A percentile compares a stretch with the other conserved stretches of the same genome.
Conservation (phyloP, 2,797 vertebrate species). For the Gastrophryne carolinensis region DNA sequence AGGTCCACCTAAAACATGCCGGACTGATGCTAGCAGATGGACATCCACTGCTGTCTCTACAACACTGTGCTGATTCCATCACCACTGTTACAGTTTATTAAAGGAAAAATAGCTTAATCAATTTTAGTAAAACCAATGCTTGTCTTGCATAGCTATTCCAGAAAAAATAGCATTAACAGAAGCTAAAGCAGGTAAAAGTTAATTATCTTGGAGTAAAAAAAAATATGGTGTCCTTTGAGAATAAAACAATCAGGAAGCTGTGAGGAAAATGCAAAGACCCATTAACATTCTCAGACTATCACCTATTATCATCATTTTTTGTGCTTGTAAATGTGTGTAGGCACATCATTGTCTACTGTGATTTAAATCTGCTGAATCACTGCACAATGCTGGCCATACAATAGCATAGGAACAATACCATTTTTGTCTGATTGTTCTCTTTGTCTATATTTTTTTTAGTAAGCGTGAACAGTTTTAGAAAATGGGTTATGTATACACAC, state of each 20-base stretch:
- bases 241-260: slow-evolving; percentile 16
- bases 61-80: no score
- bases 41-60: no score
- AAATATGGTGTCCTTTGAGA: slow-evolving; percentile 5
- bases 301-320: slow-evolving; percentile 6
- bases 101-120: no score
- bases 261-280: neutral
- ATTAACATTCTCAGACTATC: neutral
- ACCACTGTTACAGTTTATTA: no score
- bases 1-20: no score
- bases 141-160: no score
- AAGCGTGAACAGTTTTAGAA: neutral
- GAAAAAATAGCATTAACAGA: neutral
- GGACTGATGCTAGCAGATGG: no score
- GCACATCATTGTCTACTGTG: slow-evolving; percentile 15
- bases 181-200: slow-evolving; percentile 15
- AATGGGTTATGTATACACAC: neutral
- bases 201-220: slow-evolving; percentile 6
- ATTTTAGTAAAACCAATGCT: no score
- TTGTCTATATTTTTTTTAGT: neutral
- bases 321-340: neutral
- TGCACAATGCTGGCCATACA: neutral
- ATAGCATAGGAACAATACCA: neutral
- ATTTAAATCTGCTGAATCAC: neutral
- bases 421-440: neutral